These are phyloP conservation scores for Sphaeridia pumilis DNA, from an alignment of 2,888 invertebrate species.

Conservation along the genomic window DNA sequence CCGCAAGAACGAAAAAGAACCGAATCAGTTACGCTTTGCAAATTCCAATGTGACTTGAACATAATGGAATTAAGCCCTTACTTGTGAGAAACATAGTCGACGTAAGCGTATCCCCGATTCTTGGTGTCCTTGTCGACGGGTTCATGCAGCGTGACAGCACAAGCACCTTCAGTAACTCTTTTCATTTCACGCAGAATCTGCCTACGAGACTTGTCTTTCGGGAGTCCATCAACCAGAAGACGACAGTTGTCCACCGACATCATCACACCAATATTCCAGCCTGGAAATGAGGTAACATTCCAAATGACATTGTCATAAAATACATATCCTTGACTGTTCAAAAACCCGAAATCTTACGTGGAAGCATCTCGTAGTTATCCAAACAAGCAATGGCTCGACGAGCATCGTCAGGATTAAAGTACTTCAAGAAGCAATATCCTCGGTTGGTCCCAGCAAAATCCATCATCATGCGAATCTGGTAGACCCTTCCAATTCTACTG, in stretches of 20 bases:
- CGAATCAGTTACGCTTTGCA: too few species aligned
- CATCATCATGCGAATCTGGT: slow-evolving; percentile 71
- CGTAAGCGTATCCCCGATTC: slow-evolving; percentile 72
- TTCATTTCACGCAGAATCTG: slow-evolving; percentile 52
- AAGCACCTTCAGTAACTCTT: slow-evolving; percentile 55
- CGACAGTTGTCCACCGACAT: slow-evolving; percentile 72
- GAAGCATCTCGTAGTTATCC: slow-evolving; percentile 56
- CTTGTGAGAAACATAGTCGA: slow-evolving; percentile 63
- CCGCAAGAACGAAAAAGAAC: too few species aligned
- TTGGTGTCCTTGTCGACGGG: slow-evolving; percentile 47
- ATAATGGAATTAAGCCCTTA: too few species aligned
- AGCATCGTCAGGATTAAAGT: slow-evolving; percentile 49
- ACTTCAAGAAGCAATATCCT: slow-evolving; percentile 69
- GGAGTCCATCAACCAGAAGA: slow-evolving; percentile 62
- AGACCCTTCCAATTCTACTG: slow-evolving; percentile 52
- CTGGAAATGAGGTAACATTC: slow-evolving; percentile 14
- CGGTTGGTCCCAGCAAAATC: slow-evolving; percentile 64
- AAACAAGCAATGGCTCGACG: slow-evolving; percentile 52
- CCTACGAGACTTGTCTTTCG: slow-evolving; percentile 51
- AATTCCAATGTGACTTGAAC: too few species aligned
- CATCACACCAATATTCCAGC: slow-evolving; percentile 56
- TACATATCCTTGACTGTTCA: not conserved
- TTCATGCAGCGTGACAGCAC: slow-evolving; percentile 54
- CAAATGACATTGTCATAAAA: not conserved
- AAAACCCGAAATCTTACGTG: too few species aligned